A percentile compares a stretch with the other conserved stretches of the same genome.
phyloP scores from a whole-genome alignment of 2,113 vertebrate genomes.

The Campylomormyrus tamandua region DNA sequence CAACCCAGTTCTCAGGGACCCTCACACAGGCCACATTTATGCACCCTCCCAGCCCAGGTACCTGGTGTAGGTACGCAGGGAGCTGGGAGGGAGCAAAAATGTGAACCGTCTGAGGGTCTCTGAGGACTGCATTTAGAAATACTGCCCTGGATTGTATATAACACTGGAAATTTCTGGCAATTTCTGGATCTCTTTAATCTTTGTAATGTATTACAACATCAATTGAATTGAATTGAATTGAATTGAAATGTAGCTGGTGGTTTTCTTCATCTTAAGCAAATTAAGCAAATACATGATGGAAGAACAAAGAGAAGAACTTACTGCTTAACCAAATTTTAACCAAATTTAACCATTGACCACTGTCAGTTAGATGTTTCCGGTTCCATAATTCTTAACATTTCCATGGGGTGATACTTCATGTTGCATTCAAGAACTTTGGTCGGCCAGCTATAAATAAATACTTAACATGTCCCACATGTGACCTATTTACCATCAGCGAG shows the following conservation, averaged over 20 bases:
- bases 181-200: no score
- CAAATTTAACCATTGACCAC: not conserved
- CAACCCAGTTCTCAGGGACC: not conserved
- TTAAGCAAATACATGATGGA: not conserved
- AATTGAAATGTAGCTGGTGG: not conserved
- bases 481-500: not conserved
- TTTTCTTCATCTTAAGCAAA: not conserved
- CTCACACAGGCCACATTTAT: not conserved
- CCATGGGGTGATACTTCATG: not conserved
- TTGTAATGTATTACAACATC: no score
- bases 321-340: not conserved
- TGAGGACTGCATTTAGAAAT: not conserved
- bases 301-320: not conserved
- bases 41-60: not conserved
- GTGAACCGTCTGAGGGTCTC: not conserved
- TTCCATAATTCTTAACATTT: not conserved
- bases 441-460: not conserved
- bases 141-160: not conserved
- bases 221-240: no score
- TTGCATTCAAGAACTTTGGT: not conserved
- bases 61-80: not conserved
- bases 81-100: not conserved
- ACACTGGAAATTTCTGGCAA: not conserved
- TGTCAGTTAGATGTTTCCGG: not conserved
- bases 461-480: not conserved